Conservation (phyloP, 2,797 vertebrate species). For the Orestias chungarensis region DNA sequence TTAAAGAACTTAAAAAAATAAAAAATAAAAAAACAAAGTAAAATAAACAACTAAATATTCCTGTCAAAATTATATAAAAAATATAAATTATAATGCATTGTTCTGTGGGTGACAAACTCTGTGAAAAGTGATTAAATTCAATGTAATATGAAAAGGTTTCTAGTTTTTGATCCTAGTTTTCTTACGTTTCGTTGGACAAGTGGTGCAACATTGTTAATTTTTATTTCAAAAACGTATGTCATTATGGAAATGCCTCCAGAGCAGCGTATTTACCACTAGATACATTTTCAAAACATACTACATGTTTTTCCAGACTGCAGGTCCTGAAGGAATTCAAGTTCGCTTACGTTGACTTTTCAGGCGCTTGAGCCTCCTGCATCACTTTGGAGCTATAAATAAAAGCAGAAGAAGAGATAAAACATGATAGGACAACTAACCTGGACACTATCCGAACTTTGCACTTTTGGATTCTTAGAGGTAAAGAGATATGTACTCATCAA, state of each 20-base stretch:
- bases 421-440: neutral
- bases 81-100: neutral
- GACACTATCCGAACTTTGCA: neutral
- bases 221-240: neutral
- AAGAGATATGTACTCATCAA: constrained; percentile 77
- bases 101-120: neutral
- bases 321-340: neutral
- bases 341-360: constrained; percentile 71
- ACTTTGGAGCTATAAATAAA: constrained; percentile 71
- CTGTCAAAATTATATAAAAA: neutral
- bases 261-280: neutral
- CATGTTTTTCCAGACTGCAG: neutral
- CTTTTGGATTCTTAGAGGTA: neutral
- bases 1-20: neutral
- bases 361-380: constrained; percentile 63
- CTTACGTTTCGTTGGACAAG: neutral
- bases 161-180: neutral
- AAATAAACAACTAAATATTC: neutral
- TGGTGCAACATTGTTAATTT: neutral
- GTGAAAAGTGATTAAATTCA: neutral
- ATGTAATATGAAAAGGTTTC: neutral
- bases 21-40: neutral
- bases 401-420: constrained; percentile 5
- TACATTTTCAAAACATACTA: neutral
- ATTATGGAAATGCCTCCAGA: neutral